These are phyloP conservation scores for Silurus glanis DNA, from an alignment of 2,113 vertebrate genomes.

Conservation along the genomic window DNA sequence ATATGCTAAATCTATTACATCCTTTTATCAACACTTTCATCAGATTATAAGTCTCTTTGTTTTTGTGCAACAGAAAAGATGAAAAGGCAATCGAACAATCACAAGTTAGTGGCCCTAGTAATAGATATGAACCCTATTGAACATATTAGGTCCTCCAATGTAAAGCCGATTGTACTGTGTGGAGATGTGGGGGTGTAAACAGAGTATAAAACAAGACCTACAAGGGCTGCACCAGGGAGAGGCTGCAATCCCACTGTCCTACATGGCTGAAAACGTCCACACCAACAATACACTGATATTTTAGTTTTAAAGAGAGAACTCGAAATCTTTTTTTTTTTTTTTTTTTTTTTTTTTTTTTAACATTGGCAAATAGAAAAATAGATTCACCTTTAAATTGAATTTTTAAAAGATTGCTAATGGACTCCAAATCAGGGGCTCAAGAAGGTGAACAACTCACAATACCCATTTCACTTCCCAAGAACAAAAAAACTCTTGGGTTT, in stretches of 20 bases:
- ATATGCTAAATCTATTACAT: slow-evolving; percentile 28
- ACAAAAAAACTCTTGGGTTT: background rate
- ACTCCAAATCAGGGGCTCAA: slow-evolving; percentile 2
- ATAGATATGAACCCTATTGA: slow-evolving; percentile 86
- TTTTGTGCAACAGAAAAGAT: slow-evolving; percentile 77
- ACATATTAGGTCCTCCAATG: slow-evolving; percentile 70
- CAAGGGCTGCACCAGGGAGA: slow-evolving; percentile 74
- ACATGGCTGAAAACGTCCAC: slow-evolving; percentile 75
- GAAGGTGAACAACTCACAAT: slow-evolving; percentile 20
- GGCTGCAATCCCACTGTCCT: slow-evolving; percentile 83
- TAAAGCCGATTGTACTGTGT: slow-evolving; percentile 65
- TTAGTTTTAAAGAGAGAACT: background rate
- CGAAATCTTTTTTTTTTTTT: background rate
- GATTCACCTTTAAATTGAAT: background rate
- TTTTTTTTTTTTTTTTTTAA: background rate
- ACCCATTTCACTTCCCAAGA: background rate
- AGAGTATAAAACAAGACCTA: slow-evolving; percentile 32
- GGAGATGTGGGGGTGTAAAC: slow-evolving; percentile 56
- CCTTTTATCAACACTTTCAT: background rate
- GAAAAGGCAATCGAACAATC: slow-evolving; percentile 72
- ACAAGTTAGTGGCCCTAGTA: slow-evolving; percentile 73
- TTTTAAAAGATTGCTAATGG: background rate
- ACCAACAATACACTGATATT: slow-evolving; percentile 46
- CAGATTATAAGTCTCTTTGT: slow-evolving; percentile 40
- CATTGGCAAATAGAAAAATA: background rate